These are phyloP conservation scores for Crepidodera aurea DNA, from an alignment of 2,888 invertebrate genomes.

Conservation along the genomic window DNA sequence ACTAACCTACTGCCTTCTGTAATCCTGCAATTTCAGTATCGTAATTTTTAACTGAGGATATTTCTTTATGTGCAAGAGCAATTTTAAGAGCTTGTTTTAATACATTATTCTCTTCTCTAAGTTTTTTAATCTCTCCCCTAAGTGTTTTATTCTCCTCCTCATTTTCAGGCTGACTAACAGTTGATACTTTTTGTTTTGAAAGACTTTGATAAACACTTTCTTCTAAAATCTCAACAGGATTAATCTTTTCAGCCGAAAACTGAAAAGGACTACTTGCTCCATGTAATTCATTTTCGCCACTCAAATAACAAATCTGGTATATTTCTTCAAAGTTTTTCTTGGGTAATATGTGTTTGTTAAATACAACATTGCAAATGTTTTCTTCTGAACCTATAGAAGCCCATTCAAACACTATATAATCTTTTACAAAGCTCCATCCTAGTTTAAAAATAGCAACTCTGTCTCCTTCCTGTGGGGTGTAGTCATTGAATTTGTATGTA, in stretches of 20 bases:
- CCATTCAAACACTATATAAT: slow-evolving; percentile 58
- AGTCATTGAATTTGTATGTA: slow-evolving; percentile 51
- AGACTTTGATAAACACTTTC: slow-evolving; percentile 16
- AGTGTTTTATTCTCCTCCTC: too few relatives aligned
- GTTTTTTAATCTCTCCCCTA: slow-evolving; percentile 39
- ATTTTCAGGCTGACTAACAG: neutral
- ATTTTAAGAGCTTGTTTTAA: slow-evolving; percentile 47
- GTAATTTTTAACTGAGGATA: slow-evolving; percentile 35
- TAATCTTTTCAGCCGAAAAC: slow-evolving; percentile 41
- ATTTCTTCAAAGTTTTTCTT: slow-evolving; percentile 49
- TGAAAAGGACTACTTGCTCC: slow-evolving; percentile 57
- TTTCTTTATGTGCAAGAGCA: slow-evolving; percentile 40
- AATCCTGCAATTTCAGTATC: slow-evolving; percentile 48
- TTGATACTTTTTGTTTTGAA: neutral
- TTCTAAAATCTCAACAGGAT: slow-evolving; percentile 20
- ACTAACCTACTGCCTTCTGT: slow-evolving; percentile 22
- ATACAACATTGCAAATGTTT: slow-evolving; percentile 43
- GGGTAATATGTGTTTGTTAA: slow-evolving; percentile 53
- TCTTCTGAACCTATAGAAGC: slow-evolving; percentile 41
- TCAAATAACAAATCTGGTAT: slow-evolving; percentile 58
- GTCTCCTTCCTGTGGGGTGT: slow-evolving; percentile 55
- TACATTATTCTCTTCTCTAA: slow-evolving; percentile 51
- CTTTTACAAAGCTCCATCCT: slow-evolving; percentile 57
- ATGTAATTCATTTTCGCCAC: slow-evolving; percentile 54
- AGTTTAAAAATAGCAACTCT: slow-evolving; percentile 57